These are phyloP conservation scores for Xiphorhynchus erythropygius DNA, from an alignment of 2,797 vertebrate genomes.

Conservation along the genomic window DNA sequence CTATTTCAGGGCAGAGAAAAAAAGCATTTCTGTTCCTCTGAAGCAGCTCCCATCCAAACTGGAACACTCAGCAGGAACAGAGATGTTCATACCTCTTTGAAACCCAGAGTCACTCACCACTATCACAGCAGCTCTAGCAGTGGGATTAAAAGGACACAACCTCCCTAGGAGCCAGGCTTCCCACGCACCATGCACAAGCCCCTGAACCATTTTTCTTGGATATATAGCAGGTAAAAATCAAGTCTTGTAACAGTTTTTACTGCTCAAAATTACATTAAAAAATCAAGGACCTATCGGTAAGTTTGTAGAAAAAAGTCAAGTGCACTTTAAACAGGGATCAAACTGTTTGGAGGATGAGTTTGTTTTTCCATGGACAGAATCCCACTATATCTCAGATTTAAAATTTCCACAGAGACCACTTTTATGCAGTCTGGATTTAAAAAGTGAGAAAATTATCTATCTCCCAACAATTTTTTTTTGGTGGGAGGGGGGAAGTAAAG, in stretches of 20 bases:
- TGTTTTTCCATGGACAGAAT: background rate
- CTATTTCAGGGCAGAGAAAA: background rate
- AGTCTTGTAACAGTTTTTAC: background rate
- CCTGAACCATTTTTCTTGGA: background rate
- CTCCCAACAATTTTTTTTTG: background rate
- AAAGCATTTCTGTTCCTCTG: background rate
- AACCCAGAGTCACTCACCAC: background rate
- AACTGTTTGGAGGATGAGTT: background rate
- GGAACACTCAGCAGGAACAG: background rate
- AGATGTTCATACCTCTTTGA: background rate
- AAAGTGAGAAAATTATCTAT: background rate
- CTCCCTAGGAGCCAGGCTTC: background rate
- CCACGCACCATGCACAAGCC: fast-evolving
- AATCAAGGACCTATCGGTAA: background rate
- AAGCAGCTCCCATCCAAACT: background rate
- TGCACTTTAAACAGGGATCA: background rate
- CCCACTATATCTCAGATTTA: background rate
- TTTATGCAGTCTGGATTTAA: background rate
- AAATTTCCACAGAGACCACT: background rate
- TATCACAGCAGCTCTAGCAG: background rate
- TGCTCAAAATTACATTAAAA: background rate
- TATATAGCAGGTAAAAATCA: background rate
- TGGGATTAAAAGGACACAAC: background rate
- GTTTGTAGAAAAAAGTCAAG: background rate
- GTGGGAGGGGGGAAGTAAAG: background rate